phyloP scores from a whole-genome alignment of 2,113 vertebrate species.

The Gobio gobio region DNA sequence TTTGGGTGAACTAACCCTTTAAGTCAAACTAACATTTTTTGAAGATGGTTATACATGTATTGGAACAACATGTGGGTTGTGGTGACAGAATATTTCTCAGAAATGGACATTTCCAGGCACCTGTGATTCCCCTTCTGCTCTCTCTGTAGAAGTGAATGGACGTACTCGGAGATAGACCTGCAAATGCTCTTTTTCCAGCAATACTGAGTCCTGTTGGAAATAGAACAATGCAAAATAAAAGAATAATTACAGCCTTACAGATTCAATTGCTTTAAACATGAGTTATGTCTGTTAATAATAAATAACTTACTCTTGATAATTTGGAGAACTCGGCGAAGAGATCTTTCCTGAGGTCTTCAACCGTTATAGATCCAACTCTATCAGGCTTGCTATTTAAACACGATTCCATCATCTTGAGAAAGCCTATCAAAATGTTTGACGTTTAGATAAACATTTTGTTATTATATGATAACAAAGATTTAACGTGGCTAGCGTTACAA shows the following conservation, averaged over 20 bases:
- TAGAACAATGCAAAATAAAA: background rate
- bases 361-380: constrained; percentile 54
- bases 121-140: constrained; percentile 79
- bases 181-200: constrained; percentile 80
- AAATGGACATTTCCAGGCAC: constrained; percentile 62
- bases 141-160: constrained; percentile 83
- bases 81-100: background rate
- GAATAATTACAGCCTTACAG: background rate
- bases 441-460: background rate
- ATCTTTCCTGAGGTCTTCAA: constrained; percentile 78
- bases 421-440: background rate
- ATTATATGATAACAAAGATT: background rate
- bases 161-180: constrained; percentile 88
- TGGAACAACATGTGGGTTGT: background rate
- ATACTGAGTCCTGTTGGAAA: constrained; percentile 66
- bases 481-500: background rate
- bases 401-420: constrained; percentile 65
- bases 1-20: too few species aligned
- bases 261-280: background rate
- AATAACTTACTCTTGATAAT: constrained; percentile 47
- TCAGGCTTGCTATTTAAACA: constrained; percentile 62
- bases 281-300: background rate
- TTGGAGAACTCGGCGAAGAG: constrained; percentile 76
- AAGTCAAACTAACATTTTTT: background rate
- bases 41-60: too few species aligned